phyloP scores from a whole-genome alignment of 2,888 invertebrate genomes.

The Ametastegia equiseti region DNA sequence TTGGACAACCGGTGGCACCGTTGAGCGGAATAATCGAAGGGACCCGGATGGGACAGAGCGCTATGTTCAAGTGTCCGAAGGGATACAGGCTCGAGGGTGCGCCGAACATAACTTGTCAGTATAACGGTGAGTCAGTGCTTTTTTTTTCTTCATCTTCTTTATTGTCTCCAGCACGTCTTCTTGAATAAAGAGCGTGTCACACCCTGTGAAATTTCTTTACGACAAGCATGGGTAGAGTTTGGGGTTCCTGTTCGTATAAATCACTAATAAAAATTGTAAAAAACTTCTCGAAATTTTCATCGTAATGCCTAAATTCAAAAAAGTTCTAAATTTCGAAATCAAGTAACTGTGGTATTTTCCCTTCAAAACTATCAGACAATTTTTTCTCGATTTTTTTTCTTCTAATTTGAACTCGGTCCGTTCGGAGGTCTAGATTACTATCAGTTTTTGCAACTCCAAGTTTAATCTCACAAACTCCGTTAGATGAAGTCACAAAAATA shows the following conservation, averaged over 20 bases:
- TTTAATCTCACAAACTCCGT: conserved; percentile 56
- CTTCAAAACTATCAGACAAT: not conserved
- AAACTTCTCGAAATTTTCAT: not conserved
- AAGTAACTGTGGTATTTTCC: not conserved
- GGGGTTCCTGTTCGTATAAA: not conserved
- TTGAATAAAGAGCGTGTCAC: not conserved
- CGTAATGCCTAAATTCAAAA: not conserved
- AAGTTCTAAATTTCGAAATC: not conserved
- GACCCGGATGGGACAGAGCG: conserved; percentile 86
- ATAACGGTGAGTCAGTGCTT: conserved; percentile 68
- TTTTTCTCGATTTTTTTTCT: not conserved
- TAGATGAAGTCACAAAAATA: conserved; percentile 53
- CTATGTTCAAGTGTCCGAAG: conserved; percentile 87
- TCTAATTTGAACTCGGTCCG: conserved; percentile 2
- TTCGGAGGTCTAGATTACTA: conserved; percentile 54
- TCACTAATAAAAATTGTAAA: not conserved
- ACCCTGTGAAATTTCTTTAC: conserved; percentile 8
- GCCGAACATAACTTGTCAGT: conserved; percentile 87
- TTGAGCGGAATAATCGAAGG: conserved; percentile 87
- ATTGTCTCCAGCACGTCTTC: conserved; percentile 19
- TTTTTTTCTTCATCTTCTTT: conserved; percentile 29
- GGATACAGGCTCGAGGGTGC: conserved; percentile 89
- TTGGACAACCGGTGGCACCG: conserved; percentile 78
- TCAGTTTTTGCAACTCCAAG: conserved; percentile 51
- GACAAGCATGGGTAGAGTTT: not conserved